Percentiles rank a stretch among this genome's conserved stretches.
These are phyloP conservation scores for Bilobella aurantiaca DNA, from an alignment of 1,140 invertebrate species.

Conservation along the genomic window DNA sequence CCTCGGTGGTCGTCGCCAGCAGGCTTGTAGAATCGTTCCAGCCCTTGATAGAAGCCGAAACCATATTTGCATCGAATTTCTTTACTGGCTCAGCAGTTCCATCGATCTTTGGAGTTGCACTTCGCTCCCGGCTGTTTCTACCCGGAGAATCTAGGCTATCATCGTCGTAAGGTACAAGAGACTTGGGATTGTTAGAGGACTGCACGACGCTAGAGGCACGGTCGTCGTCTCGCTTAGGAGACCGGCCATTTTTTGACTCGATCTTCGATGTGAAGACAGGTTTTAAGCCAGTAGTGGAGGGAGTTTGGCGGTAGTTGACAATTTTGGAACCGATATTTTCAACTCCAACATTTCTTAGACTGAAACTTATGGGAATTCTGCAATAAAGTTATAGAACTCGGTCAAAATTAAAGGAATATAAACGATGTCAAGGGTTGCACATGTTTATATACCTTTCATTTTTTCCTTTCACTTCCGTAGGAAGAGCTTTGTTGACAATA, in stretches of 20 bases:
- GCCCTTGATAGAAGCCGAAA: not conserved
- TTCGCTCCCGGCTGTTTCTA: not conserved
- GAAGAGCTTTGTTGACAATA: too few species aligned
- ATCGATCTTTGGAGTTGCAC: constrained; percentile 3
- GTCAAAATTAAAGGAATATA: too few species aligned
- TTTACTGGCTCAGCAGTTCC: not conserved
- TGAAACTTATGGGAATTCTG: too few species aligned
- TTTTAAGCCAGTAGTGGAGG: too few species aligned
- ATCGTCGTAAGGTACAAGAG: constrained; percentile 11
- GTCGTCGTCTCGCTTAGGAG: not conserved
- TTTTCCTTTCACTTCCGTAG: too few species aligned
- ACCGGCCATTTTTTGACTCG: not conserved
- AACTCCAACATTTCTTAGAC: too few species aligned
- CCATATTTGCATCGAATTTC: not conserved
- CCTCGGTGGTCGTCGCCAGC: constrained; percentile 14
- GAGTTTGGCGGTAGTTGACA: too few species aligned
- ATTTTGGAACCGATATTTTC: too few species aligned
- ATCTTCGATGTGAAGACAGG: too few species aligned
- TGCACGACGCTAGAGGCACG: not conserved
- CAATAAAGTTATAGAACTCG: too few species aligned
- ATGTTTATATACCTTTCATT: too few species aligned
- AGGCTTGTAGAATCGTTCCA: constrained; percentile 14
- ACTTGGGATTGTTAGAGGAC: not conserved
- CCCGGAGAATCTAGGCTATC: not conserved
- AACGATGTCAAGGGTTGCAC: too few species aligned